Evolutionary conservation across 2,888 invertebrate genomes (phyloP).

Genomic region (Phyllotreta cruciferae): DNA sequence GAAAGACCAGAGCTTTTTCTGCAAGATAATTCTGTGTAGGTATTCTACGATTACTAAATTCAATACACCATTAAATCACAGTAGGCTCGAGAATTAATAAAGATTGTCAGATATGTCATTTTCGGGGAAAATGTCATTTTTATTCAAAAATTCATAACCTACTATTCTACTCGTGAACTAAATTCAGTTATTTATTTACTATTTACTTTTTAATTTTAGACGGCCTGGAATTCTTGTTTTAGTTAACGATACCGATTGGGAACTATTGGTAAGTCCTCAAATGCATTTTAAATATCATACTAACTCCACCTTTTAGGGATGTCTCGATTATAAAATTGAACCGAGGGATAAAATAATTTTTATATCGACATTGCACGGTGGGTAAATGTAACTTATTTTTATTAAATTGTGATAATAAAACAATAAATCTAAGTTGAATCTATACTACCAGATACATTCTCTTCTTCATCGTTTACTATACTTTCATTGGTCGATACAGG

Average conservation of each 20-base stretch:
- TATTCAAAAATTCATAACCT: no score
- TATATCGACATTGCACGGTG: constrained; percentile 86
- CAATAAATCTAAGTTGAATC: not conserved
- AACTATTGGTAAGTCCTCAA: constrained; percentile 69
- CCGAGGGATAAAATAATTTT: constrained; percentile 77
- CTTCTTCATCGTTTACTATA: not conserved
- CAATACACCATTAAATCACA: not conserved
- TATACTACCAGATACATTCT: not conserved
- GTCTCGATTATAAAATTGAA: constrained; percentile 74
- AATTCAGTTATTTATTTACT: not conserved
- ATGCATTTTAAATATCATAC: constrained; percentile 3
- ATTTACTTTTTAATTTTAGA: constrained; percentile 51
- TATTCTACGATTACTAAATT: constrained; percentile 27
- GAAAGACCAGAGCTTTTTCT: constrained; percentile 81
- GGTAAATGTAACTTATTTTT: constrained; percentile 60
- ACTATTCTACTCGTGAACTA: no score
- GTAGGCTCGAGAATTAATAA: constrained; percentile 1
- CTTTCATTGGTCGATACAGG: not conserved
- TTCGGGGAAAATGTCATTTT: no score
- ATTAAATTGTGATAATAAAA: constrained; percentile 1
- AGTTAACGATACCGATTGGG: constrained; percentile 96
- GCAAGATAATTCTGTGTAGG: constrained; percentile 60
- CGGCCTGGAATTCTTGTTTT: constrained; percentile 93
- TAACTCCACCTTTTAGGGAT: constrained; percentile 63
- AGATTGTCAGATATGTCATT: not conserved